Conservation (phyloP, 2,113 vertebrate genomes). For the Epinephelus fuscoguttatus region DNA sequence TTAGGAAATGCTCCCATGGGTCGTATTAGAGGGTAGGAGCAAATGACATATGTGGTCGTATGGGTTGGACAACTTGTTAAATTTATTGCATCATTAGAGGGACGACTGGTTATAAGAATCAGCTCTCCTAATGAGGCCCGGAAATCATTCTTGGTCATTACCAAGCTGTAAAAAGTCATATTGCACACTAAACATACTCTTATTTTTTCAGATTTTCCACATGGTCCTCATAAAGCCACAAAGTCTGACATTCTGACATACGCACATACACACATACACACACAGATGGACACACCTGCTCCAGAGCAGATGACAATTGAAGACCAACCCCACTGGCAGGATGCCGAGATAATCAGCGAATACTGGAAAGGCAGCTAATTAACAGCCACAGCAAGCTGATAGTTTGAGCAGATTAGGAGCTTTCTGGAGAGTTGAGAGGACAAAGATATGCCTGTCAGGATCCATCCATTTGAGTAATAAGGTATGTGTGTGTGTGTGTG, state of each 20-base stretch:
- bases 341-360: slow-evolving; percentile 63
- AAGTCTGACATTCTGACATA: slow-evolving; percentile 4
- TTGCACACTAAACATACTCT: neutral
- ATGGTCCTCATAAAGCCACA: slow-evolving; percentile 5
- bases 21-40: too few relatives aligned
- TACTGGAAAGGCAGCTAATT: slow-evolving; percentile 70
- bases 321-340: slow-evolving; percentile 54
- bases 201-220: neutral
- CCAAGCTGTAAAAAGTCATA: neutral
- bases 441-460: slow-evolving; percentile 75
- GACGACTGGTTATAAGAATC: neutral
- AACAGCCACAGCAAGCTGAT: slow-evolving; percentile 69
- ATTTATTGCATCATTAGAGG: neutral
- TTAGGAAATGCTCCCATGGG: too few relatives aligned
- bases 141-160: neutral
- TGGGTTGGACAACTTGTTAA: too few relatives aligned
- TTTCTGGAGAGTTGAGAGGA: slow-evolving; percentile 73
- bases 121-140: neutral
- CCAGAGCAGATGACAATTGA: slow-evolving; percentile 48
- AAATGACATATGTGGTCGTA: too few relatives aligned
- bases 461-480: slow-evolving; percentile 74
- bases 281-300: slow-evolving; percentile 13
- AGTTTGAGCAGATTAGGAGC: slow-evolving; percentile 69
- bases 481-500: slow-evolving; percentile 35
- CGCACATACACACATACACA: neutral